Percentiles rank a stretch among this genome's conserved stretches.
phyloP scores from a whole-genome alignment of 1,140 invertebrate species.

The Belonocnema kinseyi region DNA sequence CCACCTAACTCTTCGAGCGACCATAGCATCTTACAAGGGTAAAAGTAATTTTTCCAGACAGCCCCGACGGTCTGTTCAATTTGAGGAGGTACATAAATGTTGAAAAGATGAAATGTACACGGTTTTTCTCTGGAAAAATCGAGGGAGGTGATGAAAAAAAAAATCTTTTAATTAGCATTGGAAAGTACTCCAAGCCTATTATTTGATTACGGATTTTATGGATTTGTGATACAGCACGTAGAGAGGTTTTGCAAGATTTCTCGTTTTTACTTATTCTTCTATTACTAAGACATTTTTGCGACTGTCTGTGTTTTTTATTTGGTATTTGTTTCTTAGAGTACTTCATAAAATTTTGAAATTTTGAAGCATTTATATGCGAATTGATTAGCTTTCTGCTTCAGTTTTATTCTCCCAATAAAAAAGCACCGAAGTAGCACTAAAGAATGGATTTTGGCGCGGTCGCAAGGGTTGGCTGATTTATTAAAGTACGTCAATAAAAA shows the following conservation, averaged over 20 bases:
- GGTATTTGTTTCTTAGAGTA: too few relatives aligned
- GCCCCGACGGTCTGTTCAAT: slow-evolving; percentile 27
- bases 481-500: slow-evolving; percentile 38
- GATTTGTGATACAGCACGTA: too few relatives aligned
- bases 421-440: neutral
- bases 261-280: too few relatives aligned
- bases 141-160: neutral
- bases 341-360: too few relatives aligned
- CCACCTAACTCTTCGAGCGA: slow-evolving; percentile 20
- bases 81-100: slow-evolving; percentile 28
- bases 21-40: slow-evolving; percentile 28
- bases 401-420: neutral
- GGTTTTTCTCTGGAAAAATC: neutral
- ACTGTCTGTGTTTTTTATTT: too few relatives aligned
- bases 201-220: too few relatives aligned
- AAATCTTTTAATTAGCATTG: too few relatives aligned
- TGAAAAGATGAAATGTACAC: slow-evolving; percentile 25
- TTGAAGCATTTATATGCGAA: neutral
- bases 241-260: too few relatives aligned
- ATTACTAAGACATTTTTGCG: too few relatives aligned
- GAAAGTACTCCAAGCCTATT: too few relatives aligned
- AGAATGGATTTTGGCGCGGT: slow-evolving; percentile 21
- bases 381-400: neutral
- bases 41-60: slow-evolving; percentile 27
- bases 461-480: slow-evolving; percentile 30